Evolutionary conservation across 64 coral and sea anemone genomes (phyloP).

Genomic region (Montipora sp.): DNA sequence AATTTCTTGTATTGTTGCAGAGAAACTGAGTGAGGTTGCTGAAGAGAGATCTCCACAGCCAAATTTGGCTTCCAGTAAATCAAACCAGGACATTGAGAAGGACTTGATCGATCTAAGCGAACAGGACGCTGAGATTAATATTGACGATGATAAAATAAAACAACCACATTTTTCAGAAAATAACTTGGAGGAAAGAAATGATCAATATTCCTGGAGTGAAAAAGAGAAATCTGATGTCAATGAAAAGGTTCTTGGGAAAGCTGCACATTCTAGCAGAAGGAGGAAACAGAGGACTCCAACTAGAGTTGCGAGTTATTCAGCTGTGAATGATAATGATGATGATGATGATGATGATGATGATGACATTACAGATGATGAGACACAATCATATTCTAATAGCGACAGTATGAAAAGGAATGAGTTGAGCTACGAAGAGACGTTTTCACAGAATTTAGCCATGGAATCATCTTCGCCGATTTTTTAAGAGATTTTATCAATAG

Average conservation of each 20-base stretch:
- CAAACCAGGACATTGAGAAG: conserved; percentile 15
- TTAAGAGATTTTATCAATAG: background rate
- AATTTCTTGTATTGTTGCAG: background rate
- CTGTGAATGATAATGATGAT: background rate
- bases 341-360: background rate
- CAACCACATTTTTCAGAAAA: background rate
- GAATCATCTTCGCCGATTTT: conserved; percentile 46
- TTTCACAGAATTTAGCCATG: conserved; percentile 24
- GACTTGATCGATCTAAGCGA: background rate
- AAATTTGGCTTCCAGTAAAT: background rate
- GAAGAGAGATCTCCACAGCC: background rate
- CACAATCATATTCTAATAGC: conserved; percentile 23
- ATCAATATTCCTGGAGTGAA: background rate
- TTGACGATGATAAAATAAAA: background rate
- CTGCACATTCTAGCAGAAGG: background rate
- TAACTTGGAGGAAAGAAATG: background rate
- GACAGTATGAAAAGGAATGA: conserved; percentile 29
- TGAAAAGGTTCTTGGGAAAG: background rate
- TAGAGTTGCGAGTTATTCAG: background rate
- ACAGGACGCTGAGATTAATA: background rate
- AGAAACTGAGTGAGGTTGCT: background rate
- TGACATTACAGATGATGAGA: conserved; percentile 49
- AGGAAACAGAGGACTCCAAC: conserved; percentile 24
- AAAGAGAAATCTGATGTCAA: background rate
- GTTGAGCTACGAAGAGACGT: conserved; percentile 25